Base-by-base conservation (phyloP, 2,113 vertebrate genomes). In the Sinocyclocheilus anshuiensis region DNA sequence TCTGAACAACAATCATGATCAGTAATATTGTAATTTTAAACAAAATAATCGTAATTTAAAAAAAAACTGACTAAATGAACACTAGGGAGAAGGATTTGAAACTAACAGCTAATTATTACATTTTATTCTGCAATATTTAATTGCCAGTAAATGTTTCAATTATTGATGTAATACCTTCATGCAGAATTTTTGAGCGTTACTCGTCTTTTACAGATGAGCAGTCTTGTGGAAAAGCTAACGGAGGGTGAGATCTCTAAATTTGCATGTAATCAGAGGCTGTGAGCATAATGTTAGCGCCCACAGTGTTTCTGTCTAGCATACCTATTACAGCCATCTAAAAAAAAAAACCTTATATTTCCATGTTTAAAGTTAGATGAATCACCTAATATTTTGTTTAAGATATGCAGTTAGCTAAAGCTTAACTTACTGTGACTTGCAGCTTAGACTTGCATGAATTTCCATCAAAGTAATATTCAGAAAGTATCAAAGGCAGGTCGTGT, bases 241-340 rank as follows among this genome's bases (percentile, higher is more conserved):
- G 8, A n/a, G 45, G 16, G 63, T 53, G 24, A 82, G 16, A 36
- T 15, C 63, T 82, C 61, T 65, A 69, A 71, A 82, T 82, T 33
- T 71, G 15, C 24, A 29, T 81, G 13, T 29, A 67, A 42, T 53
- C 22, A 63, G 57, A 45, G 57, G 12, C 63, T 69, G 26, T 36
- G 39, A 48, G 61, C 0, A 15, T 48, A 24, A 67, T 81, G 39
- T 81, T 65, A 20, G 79, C 2, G 1, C 6, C 36, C 61, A 48
- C 79, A 24, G 8, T 36, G 75, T 57, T 16, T 76, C 29, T 59
- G 50, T 65, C 36, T 61, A 39, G 16, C 65, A 36, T 53, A 53
- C 26, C 16, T 20, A 81, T 67, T 67, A 53, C 24, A 53, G 63
- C 9, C 42, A 50, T 33, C 45, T 65, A 61, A 61, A n/a, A 3